Conservation (phyloP, 2,888 invertebrate genomes). For the Allacma fusca region DNA sequence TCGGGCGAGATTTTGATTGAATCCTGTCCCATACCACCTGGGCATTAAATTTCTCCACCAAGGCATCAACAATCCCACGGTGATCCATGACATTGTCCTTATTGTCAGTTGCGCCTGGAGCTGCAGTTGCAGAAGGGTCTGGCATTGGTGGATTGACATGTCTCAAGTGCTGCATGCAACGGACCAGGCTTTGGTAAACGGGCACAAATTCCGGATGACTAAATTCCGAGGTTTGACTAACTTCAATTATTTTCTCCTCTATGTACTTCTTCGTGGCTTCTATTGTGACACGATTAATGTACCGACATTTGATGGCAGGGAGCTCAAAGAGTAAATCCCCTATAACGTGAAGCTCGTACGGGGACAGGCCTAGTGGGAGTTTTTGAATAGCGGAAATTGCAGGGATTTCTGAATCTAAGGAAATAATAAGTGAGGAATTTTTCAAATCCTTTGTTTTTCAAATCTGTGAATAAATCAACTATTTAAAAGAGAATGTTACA, state of each 20-base stretch:
- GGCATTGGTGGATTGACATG: not conserved
- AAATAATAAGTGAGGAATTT: too few relatives aligned
- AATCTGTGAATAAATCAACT: too few relatives aligned
- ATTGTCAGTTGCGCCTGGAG: too few relatives aligned
- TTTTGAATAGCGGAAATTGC: too few relatives aligned
- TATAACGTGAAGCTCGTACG: constrained; percentile 18
- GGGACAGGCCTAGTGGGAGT: not conserved
- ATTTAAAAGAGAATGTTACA: too few relatives aligned
- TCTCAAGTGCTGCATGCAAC: constrained; percentile 14
- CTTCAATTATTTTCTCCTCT: not conserved
- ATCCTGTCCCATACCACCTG: not conserved
- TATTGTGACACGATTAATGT: not conserved
- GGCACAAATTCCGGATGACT: constrained; percentile 13
- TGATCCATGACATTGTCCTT: too few relatives aligned
- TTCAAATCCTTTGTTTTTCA: too few relatives aligned
- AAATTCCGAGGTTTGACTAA: not conserved
- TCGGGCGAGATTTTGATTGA: not conserved
- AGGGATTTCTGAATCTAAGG: too few relatives aligned
- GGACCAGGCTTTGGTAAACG: constrained; percentile 19
- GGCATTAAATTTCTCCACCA: too few relatives aligned
- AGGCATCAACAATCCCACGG: too few relatives aligned
- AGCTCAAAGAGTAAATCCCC: constrained; percentile 21
- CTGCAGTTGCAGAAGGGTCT: too few relatives aligned
- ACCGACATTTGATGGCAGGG: not conserved
- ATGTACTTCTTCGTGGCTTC: not conserved